Conservation (phyloP, 37 sponge, comb jelly and placozoan species). For the Chondrosia reniformis region DNA sequence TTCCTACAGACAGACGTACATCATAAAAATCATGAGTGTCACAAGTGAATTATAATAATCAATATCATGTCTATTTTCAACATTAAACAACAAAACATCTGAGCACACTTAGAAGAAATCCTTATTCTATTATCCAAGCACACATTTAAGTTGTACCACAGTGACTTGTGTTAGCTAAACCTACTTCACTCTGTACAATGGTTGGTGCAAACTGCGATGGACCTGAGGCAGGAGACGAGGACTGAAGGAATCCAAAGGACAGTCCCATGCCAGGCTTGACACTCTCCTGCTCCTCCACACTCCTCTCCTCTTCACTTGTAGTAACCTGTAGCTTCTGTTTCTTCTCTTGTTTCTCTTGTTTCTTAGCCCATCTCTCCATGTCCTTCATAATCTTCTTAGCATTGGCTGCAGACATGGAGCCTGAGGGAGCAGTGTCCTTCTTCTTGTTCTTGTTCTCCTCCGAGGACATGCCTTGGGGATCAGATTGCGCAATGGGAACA, state of each 20-base stretch:
- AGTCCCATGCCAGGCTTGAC: constrained; percentile 21
- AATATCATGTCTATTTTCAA: too few relatives aligned
- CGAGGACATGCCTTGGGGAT: too few relatives aligned
- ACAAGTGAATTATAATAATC: too few relatives aligned
- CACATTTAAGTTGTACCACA: too few relatives aligned
- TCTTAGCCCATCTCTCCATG: constrained; percentile 99
- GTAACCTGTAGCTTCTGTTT: neutral
- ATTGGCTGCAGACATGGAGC: constrained; percentile 32
- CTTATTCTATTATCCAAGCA: too few relatives aligned
- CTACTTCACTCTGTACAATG: neutral
- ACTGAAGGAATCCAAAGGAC: constrained; percentile 15
- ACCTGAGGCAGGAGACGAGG: neutral
- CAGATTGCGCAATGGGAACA: constrained; percentile 50
- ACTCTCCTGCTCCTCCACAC: constrained; percentile 24
- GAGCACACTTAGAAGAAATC: too few relatives aligned
- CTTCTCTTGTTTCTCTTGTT: constrained; percentile 70
- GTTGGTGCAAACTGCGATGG: neutral
- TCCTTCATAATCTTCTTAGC: constrained; percentile 96
- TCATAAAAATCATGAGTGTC: too few relatives aligned
- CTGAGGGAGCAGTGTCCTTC: constrained; percentile 11
- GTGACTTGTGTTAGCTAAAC: too few relatives aligned
- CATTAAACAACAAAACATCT: too few relatives aligned
- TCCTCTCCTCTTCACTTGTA: neutral
- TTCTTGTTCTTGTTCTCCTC: constrained; percentile 49
- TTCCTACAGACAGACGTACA: too few relatives aligned